Percentiles rank a stretch among this genome's conserved stretches.
Conservation (phyloP, 2,797 vertebrate species). For the Poecilia gillii region DNA sequence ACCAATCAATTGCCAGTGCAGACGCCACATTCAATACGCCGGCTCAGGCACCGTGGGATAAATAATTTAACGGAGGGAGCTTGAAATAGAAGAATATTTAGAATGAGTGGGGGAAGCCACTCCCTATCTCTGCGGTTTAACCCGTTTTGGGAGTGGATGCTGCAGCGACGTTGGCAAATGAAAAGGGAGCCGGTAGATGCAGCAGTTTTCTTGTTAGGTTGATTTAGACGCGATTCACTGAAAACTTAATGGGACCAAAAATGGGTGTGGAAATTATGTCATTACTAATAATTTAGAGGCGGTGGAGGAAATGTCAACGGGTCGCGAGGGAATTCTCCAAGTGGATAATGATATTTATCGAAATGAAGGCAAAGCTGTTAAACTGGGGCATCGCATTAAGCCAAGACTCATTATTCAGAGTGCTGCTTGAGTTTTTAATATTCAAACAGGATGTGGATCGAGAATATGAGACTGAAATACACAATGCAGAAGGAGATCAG, state of each 20-base stretch:
- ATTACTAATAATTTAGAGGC: not conserved
- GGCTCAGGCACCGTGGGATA: slow-evolving; percentile 27
- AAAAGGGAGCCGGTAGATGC: not conserved
- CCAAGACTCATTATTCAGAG: not conserved
- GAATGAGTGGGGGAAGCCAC: not conserved
- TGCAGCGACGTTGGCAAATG: not conserved
- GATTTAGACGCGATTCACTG: not conserved
- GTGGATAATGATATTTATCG: not conserved
- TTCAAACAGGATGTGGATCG: not conserved
- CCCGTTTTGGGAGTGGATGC: not conserved
- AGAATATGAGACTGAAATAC: not conserved
- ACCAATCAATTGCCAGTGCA: slow-evolving; percentile 35
- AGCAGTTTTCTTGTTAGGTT: not conserved
- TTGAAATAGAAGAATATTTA: slow-evolving; percentile 37
- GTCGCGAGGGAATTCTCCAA: not conserved
- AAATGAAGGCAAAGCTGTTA: not conserved
- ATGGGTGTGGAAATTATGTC: not conserved
- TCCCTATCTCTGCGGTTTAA: slow-evolving; percentile 16
- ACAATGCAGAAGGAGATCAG: not conserved
- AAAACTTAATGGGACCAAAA: not conserved
- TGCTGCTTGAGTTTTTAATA: not conserved
- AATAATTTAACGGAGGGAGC: slow-evolving; percentile 55
- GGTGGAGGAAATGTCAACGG: not conserved
- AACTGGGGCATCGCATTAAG: not conserved
- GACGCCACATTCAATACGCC: slow-evolving; percentile 13